A percentile compares a stretch with the other conserved stretches of the same genome.
Evolutionary conservation across 2,888 invertebrate species (phyloP).

Genomic region (Odontocolon sp.): DNA sequence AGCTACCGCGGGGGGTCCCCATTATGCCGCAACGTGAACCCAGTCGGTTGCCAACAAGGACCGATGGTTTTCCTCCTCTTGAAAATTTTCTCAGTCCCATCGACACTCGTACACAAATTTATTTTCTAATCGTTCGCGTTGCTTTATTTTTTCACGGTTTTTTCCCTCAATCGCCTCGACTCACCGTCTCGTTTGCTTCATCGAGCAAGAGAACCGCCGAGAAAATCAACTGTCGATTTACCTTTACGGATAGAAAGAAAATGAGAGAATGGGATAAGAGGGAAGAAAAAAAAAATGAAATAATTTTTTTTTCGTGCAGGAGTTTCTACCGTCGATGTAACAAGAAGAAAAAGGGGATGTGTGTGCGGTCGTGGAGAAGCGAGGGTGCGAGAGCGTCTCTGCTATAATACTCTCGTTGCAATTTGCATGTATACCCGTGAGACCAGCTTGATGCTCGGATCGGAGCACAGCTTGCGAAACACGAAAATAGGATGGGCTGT

Average conservation of each 20-base stretch:
- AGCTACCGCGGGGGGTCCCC: constrained; percentile 80
- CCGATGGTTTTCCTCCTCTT: constrained; percentile 22
- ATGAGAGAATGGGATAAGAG: constrained; percentile 1
- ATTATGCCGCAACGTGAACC: constrained; percentile 69
- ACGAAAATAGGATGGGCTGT: constrained; percentile 29
- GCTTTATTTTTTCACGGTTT: constrained; percentile 19
- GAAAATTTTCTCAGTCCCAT: constrained; percentile 33
- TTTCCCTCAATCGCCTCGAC: not conserved
- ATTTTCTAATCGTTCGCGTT: constrained; percentile 9
- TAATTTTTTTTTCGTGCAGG: constrained; percentile 20
- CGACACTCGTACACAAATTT: not conserved
- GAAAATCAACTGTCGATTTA: constrained; percentile 19
- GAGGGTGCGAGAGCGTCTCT: not conserved
- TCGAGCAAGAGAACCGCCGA: constrained; percentile 55
- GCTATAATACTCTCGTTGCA: constrained; percentile 33
- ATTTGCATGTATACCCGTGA: constrained; percentile 53
- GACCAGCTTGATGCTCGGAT: constrained; percentile 37
- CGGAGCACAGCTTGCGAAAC: constrained; percentile 1
- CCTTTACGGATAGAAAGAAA: constrained; percentile 13
- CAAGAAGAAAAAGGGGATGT: constrained; percentile 48
- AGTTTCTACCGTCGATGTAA: constrained; percentile 52
- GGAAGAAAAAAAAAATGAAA: constrained; percentile 16
- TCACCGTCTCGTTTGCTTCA: constrained; percentile 32
- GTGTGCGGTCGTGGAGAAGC: not conserved
- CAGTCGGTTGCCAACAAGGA: constrained; percentile 63